Percentiles rank a stretch among this genome's conserved stretches.
These are phyloP conservation scores for Eustalomyia histrio DNA, from an alignment of 2,888 invertebrate genomes.

Conservation along the genomic window DNA sequence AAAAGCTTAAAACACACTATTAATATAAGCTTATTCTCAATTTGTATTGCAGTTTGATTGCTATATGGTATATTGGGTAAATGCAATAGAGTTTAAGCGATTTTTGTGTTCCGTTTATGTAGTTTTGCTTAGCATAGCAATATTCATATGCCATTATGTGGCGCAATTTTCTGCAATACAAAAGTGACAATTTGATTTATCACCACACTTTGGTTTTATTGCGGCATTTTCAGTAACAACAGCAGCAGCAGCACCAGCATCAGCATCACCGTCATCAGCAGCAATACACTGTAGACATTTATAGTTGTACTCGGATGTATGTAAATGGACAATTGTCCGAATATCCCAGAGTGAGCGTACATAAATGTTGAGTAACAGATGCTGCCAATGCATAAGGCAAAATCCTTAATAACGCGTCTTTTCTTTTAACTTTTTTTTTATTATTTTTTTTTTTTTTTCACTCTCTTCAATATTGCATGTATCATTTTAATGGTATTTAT, in stretches of 20 bases:
- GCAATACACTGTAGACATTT: slow-evolving; percentile 41
- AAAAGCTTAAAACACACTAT: too few relatives aligned
- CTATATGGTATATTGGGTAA: too few relatives aligned
- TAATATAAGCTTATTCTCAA: too few relatives aligned
- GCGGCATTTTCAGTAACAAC: slow-evolving; percentile 58
- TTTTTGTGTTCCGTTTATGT: not conserved
- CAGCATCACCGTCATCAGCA: too few relatives aligned
- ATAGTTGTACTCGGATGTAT: slow-evolving; percentile 18
- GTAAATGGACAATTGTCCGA: slow-evolving; percentile 39
- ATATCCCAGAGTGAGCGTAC: slow-evolving; percentile 11
- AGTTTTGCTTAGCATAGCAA: slow-evolving; percentile 41
- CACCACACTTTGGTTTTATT: slow-evolving; percentile 74
- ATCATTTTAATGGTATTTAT: slow-evolving; percentile 46
- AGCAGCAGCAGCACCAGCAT: slow-evolving; percentile 62
- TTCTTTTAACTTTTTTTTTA: not conserved
- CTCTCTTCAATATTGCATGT: slow-evolving; percentile 7
- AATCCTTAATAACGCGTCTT: slow-evolving; percentile 42
- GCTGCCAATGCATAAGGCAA: slow-evolving; percentile 41
- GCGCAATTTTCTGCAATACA: slow-evolving; percentile 71
- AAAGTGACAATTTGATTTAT: slow-evolving; percentile 79
- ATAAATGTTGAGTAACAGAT: slow-evolving; percentile 48
- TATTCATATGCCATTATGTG: slow-evolving; percentile 71
- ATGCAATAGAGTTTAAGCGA: not conserved
- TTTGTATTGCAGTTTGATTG: too few relatives aligned
- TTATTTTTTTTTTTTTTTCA: not conserved